phyloP scores from a whole-genome alignment of 2,113 vertebrate genomes.

The Oostethus manadensis region DNA sequence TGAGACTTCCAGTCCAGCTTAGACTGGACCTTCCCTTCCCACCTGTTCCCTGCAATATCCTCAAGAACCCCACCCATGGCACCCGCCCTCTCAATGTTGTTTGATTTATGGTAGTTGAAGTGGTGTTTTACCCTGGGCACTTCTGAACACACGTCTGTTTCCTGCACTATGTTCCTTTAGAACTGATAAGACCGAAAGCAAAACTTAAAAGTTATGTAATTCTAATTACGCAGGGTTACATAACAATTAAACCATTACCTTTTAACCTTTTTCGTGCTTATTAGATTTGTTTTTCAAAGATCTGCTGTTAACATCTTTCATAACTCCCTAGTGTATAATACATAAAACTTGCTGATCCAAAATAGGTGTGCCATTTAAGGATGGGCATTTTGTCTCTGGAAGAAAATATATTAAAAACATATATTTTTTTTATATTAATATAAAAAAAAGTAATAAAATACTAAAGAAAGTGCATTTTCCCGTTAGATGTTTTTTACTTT shows the following conservation, averaged over 20 bases:
- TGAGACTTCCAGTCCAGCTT: conserved; percentile 31
- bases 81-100: conserved; percentile 16
- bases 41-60: conserved; percentile 40
- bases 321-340: neutral
- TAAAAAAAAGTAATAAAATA: too few relatives aligned
- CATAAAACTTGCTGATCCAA: neutral
- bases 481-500: too few relatives aligned
- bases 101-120: conserved; percentile 41
- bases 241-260: neutral
- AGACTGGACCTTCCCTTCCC: conserved; percentile 22
- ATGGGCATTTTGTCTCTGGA: neutral
- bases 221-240: too few relatives aligned
- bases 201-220: neutral
- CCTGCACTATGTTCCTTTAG: conserved; percentile 19
- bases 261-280: neutral
- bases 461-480: too few relatives aligned
- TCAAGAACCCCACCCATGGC: conserved; percentile 18
- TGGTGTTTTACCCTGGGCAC: conserved; percentile 30
- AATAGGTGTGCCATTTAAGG: neutral
- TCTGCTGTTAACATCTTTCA: neutral
- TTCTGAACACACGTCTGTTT: conserved; percentile 36
- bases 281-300: neutral
- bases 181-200: conserved; percentile 3
- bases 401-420: too few relatives aligned
- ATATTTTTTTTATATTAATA: too few relatives aligned